These are phyloP conservation scores for Tauraco hartlaubi DNA, from an alignment of 2,797 vertebrate species.

Conservation along the genomic window DNA sequence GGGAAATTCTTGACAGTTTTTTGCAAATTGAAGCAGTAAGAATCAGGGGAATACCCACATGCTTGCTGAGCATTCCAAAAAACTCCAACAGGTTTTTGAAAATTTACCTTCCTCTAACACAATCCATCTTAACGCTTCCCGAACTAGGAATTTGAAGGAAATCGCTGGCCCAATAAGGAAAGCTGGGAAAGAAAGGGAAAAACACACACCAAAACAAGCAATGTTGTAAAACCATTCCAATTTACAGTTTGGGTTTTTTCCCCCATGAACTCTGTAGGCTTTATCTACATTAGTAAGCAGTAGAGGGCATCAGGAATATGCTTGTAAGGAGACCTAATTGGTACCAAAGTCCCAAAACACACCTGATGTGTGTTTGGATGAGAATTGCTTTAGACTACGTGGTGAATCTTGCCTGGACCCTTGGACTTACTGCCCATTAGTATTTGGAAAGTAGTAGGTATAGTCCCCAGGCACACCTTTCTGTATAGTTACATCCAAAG, in stretches of 20 bases:
- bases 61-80: background rate
- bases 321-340: background rate
- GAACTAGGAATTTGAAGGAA: background rate
- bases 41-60: background rate
- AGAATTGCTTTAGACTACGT: background rate
- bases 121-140: background rate
- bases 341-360: background rate
- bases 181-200: background rate
- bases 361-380: background rate
- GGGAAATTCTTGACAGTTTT: background rate
- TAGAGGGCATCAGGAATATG: background rate
- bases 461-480: background rate
- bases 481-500: background rate
- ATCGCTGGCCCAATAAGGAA: background rate
- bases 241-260: too few relatives aligned
- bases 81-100: background rate
- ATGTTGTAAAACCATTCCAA: background rate
- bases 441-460: background rate
- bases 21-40: background rate
- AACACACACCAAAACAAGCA: background rate
- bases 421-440: background rate
- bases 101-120: background rate
- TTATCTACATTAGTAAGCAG: background rate
- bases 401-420: background rate
- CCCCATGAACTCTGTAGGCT: rapidly evolving